These are phyloP conservation scores for Danaus melanippus DNA, from an alignment of 1,140 invertebrate genomes.

Conservation along the genomic window DNA sequence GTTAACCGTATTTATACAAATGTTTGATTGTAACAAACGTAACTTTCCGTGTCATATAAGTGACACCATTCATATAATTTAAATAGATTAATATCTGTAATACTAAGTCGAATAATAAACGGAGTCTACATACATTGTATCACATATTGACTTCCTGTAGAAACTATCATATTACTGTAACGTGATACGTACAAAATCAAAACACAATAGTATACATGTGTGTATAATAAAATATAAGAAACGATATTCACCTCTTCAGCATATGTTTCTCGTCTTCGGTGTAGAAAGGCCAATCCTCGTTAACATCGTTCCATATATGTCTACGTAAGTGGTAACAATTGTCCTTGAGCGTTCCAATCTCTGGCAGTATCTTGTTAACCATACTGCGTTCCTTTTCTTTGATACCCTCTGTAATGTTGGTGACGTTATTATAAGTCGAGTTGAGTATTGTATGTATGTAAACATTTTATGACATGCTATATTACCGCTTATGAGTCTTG, in stretches of 20 bases:
- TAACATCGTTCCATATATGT: slow-evolving; percentile 92
- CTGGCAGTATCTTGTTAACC: slow-evolving; percentile 82
- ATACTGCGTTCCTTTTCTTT: slow-evolving; percentile 85
- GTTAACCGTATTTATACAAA: no score
- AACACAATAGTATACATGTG: neutral
- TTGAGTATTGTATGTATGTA: slow-evolving; percentile 10
- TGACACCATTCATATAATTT: no score
- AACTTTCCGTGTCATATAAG: no score
- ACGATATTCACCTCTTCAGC: slow-evolving; percentile 79
- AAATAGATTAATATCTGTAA: no score
- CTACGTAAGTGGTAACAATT: slow-evolving; percentile 90
- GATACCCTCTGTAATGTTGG: slow-evolving; percentile 83
- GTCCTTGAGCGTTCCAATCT: slow-evolving; percentile 85
- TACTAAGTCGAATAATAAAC: no score
- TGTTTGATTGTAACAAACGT: no score
- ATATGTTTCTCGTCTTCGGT: slow-evolving; percentile 89
- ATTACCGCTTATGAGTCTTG: slow-evolving; percentile 84
- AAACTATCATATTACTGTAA: no score
- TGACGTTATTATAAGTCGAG: slow-evolving; percentile 18
- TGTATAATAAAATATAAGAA: neutral
- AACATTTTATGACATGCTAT: slow-evolving; percentile 6
- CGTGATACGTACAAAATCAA: no score
- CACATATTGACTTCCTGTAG: no score
- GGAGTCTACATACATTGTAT: no score
- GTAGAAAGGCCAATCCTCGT: slow-evolving; percentile 95